These are phyloP conservation scores for Rhea pennata DNA, from an alignment of 2,113 vertebrate genomes.

Conservation along the genomic window DNA sequence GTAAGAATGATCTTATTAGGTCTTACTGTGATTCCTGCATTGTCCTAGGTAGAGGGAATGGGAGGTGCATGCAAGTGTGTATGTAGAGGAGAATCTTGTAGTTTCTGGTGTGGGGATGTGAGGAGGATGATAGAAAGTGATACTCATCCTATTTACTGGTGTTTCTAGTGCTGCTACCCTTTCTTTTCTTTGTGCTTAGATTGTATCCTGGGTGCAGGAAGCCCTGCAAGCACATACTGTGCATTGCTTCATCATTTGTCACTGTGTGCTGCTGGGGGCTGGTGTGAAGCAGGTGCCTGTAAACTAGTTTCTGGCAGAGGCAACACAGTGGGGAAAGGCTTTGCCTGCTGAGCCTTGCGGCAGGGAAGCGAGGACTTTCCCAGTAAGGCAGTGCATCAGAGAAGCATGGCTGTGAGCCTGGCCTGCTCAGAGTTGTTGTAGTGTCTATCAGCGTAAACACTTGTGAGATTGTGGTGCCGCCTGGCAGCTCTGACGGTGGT, in stretches of 20 bases:
- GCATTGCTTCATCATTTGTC: not conserved
- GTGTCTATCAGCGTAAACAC: not conserved
- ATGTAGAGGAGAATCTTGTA: too few relatives aligned
- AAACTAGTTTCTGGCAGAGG: not conserved
- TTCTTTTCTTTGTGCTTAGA: not conserved
- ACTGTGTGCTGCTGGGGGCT: not conserved
- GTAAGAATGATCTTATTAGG: constrained; percentile 71
- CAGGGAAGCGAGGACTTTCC: not conserved
- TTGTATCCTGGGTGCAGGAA: not conserved
- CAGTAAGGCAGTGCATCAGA: not conserved
- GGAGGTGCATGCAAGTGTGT: too few relatives aligned
- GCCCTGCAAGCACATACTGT: not conserved
- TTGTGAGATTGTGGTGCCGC: too few relatives aligned
- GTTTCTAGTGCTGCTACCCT: not conserved
- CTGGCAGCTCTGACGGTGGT: not conserved
- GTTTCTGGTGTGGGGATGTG: not conserved
- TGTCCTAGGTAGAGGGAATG: not conserved
- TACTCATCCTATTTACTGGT: not conserved
- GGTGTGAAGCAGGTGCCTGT: not conserved
- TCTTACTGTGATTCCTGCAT: fast-evolving
- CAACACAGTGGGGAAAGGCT: not conserved
- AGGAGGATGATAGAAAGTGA: not conserved
- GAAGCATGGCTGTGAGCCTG: not conserved
- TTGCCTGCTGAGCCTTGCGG: not conserved
- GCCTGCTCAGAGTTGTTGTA: not conserved